A percentile compares a stretch with the other conserved stretches of the same genome.
Conservation (phyloP, 2,113 vertebrate species). For the Gallinago undulata region DNA sequence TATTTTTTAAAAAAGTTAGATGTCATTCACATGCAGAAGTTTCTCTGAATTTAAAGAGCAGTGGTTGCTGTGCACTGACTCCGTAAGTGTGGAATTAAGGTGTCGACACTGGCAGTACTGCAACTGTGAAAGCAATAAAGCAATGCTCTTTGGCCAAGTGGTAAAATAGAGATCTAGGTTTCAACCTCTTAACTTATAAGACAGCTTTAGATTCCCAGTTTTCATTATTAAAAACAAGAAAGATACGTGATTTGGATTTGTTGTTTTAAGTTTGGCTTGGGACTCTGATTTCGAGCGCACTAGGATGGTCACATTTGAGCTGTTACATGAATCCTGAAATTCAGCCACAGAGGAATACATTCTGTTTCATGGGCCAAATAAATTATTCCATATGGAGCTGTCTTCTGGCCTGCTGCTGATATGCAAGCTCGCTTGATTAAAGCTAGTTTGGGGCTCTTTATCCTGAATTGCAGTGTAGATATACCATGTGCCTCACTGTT, state of each 20-base stretch:
- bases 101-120: background rate
- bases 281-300: background rate
- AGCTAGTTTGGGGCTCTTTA: background rate
- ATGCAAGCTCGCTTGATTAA: conserved; percentile 29
- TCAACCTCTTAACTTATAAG: background rate
- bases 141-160: background rate
- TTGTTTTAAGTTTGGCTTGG: conserved; percentile 16
- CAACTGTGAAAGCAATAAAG: background rate
- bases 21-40: background rate
- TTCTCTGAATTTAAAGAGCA: background rate
- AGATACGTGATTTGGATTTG: conserved; percentile 22
- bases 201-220: background rate
- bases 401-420: conserved; percentile 20
- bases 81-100: background rate
- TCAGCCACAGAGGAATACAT: conserved; percentile 22
- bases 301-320: background rate
- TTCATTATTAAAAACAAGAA: background rate
- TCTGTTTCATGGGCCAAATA: conserved; percentile 25
- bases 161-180: background rate
- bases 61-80: background rate
- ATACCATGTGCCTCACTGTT: background rate
- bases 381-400: conserved; percentile 49
- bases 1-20: background rate
- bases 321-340: conserved; percentile 39
- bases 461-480: background rate